Evolutionary conservation across 2,888 invertebrate genomes (phyloP).

Genomic region (Caenorhabditis sp.): DNA sequence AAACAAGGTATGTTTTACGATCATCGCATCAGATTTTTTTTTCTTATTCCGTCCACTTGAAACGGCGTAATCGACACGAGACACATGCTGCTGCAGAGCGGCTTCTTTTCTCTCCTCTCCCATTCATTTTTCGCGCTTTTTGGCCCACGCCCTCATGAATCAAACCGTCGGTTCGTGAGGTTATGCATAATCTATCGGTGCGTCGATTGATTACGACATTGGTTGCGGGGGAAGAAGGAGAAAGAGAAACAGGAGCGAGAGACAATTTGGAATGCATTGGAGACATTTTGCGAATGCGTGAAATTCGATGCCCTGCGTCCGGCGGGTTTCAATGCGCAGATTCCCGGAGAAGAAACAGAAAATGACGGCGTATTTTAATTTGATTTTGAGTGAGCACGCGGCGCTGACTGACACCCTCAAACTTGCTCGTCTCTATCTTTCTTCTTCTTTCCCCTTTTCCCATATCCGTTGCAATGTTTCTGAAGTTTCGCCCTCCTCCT

Average conservation of each 20-base stretch:
- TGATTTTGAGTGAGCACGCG: constrained; percentile 44
- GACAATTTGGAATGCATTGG: constrained; percentile 55
- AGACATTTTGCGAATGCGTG: constrained; percentile 21
- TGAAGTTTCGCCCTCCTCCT: constrained; percentile 17
- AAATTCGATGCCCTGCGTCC: constrained; percentile 39
- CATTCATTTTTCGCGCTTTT: constrained; percentile 1
- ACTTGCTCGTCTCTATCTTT: constrained; percentile 25
- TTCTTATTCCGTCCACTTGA: constrained; percentile 20
- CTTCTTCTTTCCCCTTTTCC: constrained; percentile 1
- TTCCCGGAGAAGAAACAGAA: constrained; percentile 24
- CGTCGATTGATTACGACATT: constrained; percentile 55
- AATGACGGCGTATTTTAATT: constrained; percentile 37
- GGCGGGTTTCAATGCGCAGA: constrained; percentile 12
- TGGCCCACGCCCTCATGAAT: constrained; percentile 33
- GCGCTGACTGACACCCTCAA: constrained; percentile 47
- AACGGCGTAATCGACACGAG: background rate
- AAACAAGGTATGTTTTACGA: constrained; percentile 50
- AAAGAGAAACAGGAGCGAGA: too few relatives aligned
- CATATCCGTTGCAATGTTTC: constrained; percentile 12
- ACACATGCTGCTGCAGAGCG: background rate
- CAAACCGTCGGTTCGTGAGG: constrained; percentile 6
- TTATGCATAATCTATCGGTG: constrained; percentile 42
- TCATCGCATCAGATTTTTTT: background rate
- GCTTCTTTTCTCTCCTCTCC: constrained; percentile 1
- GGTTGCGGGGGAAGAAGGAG: constrained; percentile 11